Percentiles rank a stretch among this genome's conserved stretches.
These are phyloP conservation scores for Panzeria rudis DNA, from an alignment of 2,888 invertebrate species.

Conservation along the genomic window DNA sequence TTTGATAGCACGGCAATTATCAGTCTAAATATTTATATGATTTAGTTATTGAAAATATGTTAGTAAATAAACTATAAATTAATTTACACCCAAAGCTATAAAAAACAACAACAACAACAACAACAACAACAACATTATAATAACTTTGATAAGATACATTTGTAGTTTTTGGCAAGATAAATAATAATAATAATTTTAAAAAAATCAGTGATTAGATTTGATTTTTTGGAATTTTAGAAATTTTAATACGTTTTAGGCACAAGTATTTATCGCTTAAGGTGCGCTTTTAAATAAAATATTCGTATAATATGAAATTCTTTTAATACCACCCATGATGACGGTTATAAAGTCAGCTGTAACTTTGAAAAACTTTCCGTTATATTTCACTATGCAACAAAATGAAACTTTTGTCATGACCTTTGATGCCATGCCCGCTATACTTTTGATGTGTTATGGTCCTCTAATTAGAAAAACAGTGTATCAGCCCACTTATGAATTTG, in stretches of 20 bases:
- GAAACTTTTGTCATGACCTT: too few species aligned
- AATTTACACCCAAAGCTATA: slow-evolving; percentile 16
- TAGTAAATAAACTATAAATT: background rate
- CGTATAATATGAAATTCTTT: background rate
- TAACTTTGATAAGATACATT: background rate
- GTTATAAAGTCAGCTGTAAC: too few species aligned
- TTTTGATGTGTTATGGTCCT: too few species aligned
- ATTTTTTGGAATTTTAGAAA: background rate
- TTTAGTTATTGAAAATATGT: background rate
- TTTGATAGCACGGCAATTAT: background rate
- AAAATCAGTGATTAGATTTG: slow-evolving; percentile 15
- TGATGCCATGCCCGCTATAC: too few species aligned
- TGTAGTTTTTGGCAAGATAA: background rate
- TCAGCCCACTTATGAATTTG: too few species aligned
- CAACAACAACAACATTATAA: background rate
- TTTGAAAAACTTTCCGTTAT: too few species aligned
- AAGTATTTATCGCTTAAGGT: background rate
- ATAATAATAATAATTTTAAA: background rate
- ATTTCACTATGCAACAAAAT: too few species aligned
- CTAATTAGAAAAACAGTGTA: too few species aligned
- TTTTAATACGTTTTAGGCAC: background rate
- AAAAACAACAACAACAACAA: background rate
- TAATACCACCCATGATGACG: too few species aligned
- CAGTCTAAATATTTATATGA: background rate
- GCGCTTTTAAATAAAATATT: background rate